Base-by-base conservation (phyloP, 2,797 vertebrate genomes). In the Crocidura indochinensis region DNA sequence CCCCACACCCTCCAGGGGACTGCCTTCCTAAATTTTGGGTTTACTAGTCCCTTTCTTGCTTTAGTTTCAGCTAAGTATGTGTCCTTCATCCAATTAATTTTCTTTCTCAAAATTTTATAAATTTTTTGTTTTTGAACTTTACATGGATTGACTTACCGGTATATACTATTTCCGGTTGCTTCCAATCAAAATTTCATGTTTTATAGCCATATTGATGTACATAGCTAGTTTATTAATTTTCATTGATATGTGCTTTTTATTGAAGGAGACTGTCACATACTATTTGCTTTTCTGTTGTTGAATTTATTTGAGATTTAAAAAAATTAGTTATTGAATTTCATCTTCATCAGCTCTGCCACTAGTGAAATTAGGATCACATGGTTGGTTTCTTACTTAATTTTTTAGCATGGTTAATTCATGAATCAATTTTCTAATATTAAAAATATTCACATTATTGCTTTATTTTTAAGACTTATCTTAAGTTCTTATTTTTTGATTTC, bases 361-460 rank as follows among this genome's bases (percentile, higher is more conserved):
- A 47, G 85, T 72, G 38, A 88, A 12, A 75, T 49, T 12, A 75
- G 44, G 74, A 47, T 20, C n/a, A 0, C 5, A 10, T 47, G 51
- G 2, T 75, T 84, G 38, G 38, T 65, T 73, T 51, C 15, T 27
- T 7, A 62, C 38, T 69, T 53, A 64, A 84, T 79, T 64, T 10
- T 75, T 24, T 47, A 38, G 76, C 80, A 29, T 24, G 20, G 69
- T 79, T 69, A 73, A 73, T 29, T 47, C 44, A 53, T 47, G 44
- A 14, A 49, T 76, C 64, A 26, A 24, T 44, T 88, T 90, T 64
- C 56, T 80, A 67, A 79, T 78, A 56, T 29, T 56, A 85, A 65
- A 88, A 47, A 64, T 12, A 46, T 27, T 88, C 53, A 10, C 51
- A 81, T 87, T 91, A 38, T 44, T 51, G 12, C 8, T 12, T 65